Conservation (phyloP, 1,140 invertebrate genomes). For the Tenebrio molitor region DNA sequence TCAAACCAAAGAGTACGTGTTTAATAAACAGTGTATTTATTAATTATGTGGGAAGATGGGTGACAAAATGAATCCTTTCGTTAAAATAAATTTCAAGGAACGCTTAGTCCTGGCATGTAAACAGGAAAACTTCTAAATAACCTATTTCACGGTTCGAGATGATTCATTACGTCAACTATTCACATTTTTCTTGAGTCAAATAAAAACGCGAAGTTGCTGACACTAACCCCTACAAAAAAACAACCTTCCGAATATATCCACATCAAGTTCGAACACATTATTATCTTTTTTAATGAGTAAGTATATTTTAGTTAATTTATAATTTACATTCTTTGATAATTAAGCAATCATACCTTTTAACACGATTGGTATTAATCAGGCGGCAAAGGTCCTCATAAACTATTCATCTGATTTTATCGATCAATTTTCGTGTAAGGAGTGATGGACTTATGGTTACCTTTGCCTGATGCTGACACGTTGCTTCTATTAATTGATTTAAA, state of each 20-base stretch:
- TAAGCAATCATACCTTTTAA: constrained; percentile 17
- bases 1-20: constrained; percentile 33
- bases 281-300: constrained; percentile 17
- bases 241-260: constrained; percentile 11
- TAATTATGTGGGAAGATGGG: constrained; percentile 9
- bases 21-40: constrained; percentile 39
- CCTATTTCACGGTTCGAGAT: not conserved
- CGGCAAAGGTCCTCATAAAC: constrained; percentile 11
- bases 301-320: constrained; percentile 16
- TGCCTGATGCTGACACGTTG: constrained; percentile 2
- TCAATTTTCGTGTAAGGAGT: not conserved
- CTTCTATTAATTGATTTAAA: constrained; percentile 18
- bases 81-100: not conserved
- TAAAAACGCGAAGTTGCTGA: constrained; percentile 7
- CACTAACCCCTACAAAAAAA: constrained; percentile 21
- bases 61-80: constrained; percentile 20
- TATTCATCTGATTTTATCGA: not conserved
- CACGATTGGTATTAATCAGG: constrained; percentile 6
- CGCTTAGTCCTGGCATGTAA: constrained; percentile 6
- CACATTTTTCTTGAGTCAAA: constrained; percentile 3
- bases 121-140: not conserved
- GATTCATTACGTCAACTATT: constrained; percentile 14
- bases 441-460: not conserved
- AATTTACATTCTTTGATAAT: constrained; percentile 14
- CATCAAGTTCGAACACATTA: constrained; percentile 26